A percentile compares a stretch with the other conserved stretches of the same genome.
Conservation (phyloP, 2,113 vertebrate genomes). For the Periophthalmus modestus region DNA sequence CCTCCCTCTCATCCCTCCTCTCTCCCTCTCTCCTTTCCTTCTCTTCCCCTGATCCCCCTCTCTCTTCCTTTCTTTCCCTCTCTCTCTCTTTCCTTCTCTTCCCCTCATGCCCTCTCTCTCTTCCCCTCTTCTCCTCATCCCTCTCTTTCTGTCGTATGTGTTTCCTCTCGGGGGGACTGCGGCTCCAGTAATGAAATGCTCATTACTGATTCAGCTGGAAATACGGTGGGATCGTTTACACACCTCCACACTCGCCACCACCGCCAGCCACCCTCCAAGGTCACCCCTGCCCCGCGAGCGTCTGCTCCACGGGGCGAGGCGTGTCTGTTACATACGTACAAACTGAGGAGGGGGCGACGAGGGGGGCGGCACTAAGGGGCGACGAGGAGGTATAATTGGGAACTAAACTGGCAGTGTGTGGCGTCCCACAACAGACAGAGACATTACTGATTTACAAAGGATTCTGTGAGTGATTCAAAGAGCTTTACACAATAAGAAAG, state of each 20-base stretch:
- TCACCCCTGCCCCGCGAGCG: constrained; percentile 42
- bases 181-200: constrained; percentile 77
- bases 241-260: constrained; percentile 45
- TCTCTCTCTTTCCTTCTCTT: not conserved
- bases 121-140: constrained; percentile 24
- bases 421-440: constrained; percentile 26
- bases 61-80: too few species aligned
- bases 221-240: constrained; percentile 72
- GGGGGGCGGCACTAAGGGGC: not conserved
- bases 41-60: too few species aligned
- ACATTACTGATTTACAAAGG: constrained; percentile 36
- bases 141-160: constrained; percentile 21
- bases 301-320: not conserved
- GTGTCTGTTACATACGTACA: constrained; percentile 19
- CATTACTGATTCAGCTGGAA: constrained; percentile 80
- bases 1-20: too few species aligned
- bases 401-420: constrained; percentile 46
- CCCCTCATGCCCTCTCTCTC: not conserved
- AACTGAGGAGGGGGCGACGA: constrained; percentile 21
- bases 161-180: constrained; percentile 64
- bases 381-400: constrained; percentile 38
- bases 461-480: constrained; percentile 1
- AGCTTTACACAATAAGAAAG: too few species aligned
- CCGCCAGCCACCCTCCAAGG: constrained; percentile 59
- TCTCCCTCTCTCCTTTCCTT: too few species aligned